A percentile compares a stretch with the other conserved stretches of the same genome.
These are phyloP conservation scores for Myiagra hebetior DNA, from an alignment of 2,113 vertebrate genomes.

Conservation along the genomic window DNA sequence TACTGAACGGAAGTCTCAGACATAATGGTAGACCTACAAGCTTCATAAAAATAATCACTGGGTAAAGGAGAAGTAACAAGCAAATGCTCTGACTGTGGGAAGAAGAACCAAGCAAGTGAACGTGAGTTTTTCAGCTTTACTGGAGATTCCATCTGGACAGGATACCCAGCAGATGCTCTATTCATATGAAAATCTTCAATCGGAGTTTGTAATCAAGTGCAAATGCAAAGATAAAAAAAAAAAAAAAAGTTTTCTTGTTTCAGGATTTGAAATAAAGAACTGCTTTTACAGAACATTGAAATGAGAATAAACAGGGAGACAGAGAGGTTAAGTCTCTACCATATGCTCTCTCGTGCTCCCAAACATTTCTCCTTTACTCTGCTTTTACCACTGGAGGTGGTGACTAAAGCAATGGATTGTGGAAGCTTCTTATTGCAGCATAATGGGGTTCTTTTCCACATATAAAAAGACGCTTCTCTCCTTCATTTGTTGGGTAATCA, in stretches of 20 bases:
- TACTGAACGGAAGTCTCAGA: not conserved
- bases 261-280: not conserved
- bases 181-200: not conserved
- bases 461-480: not conserved
- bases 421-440: not conserved
- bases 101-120: not conserved
- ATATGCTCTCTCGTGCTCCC: not conserved
- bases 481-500: not conserved
- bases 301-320: not conserved
- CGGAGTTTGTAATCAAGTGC: not conserved
- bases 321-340: not conserved
- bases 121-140: not conserved
- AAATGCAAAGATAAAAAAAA: not conserved
- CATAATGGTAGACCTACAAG: not conserved
- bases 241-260: not conserved
- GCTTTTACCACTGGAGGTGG: not conserved
- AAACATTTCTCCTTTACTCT: not conserved
- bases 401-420: not conserved
- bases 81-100: not conserved
- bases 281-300: not conserved
- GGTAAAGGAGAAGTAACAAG: not conserved
- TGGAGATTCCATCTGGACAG: not conserved
- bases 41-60: not conserved
- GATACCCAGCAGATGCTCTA: not conserved
- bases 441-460: fast-evolving